phyloP scores from a whole-genome alignment of 2,113 vertebrate genomes.

The Sminthopsis crassicaudata region DNA sequence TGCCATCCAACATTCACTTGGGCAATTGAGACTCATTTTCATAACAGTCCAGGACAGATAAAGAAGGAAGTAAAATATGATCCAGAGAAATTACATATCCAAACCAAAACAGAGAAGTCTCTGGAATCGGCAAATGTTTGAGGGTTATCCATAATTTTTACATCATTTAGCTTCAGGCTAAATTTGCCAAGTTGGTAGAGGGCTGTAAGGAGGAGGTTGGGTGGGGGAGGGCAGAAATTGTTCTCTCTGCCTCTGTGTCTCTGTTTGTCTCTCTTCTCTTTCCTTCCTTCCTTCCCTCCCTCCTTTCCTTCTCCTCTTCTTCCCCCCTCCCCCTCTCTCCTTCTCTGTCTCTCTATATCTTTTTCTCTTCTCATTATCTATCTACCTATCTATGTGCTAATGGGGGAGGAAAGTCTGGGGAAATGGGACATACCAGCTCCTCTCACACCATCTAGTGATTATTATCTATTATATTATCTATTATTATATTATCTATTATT shows the following conservation, averaged over 20 bases:
- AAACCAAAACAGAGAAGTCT: slow-evolving; percentile 36
- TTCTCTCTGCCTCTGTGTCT: not conserved
- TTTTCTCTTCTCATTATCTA: too few relatives aligned
- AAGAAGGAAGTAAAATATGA: not conserved
- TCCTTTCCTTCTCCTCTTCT: too few relatives aligned
- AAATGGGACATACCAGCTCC: not conserved
- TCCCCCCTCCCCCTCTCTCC: too few relatives aligned
- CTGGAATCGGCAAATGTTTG: slow-evolving; percentile 8
- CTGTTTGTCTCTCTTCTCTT: too few relatives aligned
- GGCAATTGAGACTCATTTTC: not conserved
- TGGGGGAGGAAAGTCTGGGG: not conserved
- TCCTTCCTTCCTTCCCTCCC: too few relatives aligned
- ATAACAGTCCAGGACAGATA: not conserved
- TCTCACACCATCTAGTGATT: not conserved
- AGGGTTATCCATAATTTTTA: slow-evolving; percentile 4
- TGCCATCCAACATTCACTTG: not conserved
- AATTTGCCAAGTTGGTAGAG: not conserved
- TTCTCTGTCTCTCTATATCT: not conserved
- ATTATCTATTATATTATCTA: too few relatives aligned
- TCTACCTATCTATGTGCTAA: not conserved
- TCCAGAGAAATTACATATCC: not conserved
- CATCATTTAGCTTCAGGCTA: not conserved
- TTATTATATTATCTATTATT: too few relatives aligned
- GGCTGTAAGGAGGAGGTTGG: not conserved
- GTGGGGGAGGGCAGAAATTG: not conserved